A percentile compares a stretch with the other conserved stretches of the same genome.
phyloP scores from a whole-genome alignment of 2,113 vertebrate genomes.

The Haplotaxodon microlepis region DNA sequence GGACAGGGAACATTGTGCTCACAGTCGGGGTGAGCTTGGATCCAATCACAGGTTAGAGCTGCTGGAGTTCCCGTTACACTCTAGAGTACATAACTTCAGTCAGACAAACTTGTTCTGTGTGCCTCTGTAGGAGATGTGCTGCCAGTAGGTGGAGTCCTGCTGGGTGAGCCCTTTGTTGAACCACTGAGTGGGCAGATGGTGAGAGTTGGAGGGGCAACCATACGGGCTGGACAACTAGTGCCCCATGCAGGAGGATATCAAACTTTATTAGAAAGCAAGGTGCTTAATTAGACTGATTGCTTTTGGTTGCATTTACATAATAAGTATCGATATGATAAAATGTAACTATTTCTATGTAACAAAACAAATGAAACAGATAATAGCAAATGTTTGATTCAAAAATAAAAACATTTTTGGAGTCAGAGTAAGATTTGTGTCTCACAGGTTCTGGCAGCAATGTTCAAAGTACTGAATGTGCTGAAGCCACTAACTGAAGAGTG shows the following conservation, averaged over 20 bases:
- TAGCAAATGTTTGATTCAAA: neutral
- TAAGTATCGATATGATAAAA: neutral
- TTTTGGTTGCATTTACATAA: neutral
- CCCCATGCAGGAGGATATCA: constrained; percentile 74
- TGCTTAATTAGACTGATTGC: neutral
- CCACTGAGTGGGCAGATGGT: constrained; percentile 75
- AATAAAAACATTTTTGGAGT: neutral
- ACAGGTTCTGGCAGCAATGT: constrained; percentile 66
- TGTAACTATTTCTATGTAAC: neutral
- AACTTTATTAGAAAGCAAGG: constrained; percentile 72
- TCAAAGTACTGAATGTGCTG: constrained; percentile 35
- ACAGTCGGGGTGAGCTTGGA: constrained; percentile 78
- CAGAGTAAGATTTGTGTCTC: neutral
- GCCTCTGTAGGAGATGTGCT: constrained; percentile 71
- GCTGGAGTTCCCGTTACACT: neutral
- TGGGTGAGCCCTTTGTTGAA: constrained; percentile 77
- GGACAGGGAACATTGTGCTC: constrained; percentile 70
- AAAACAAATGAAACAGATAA: neutral
- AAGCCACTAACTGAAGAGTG: constrained; percentile 40
- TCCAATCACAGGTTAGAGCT: constrained; percentile 73
- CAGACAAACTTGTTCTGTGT: neutral
- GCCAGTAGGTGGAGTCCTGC: constrained; percentile 79
- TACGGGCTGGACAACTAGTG: constrained; percentile 48
- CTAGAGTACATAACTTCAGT: neutral
- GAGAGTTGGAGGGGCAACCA: constrained; percentile 67